Evolutionary conservation across 2,113 vertebrate species (phyloP), one percentile per base, ranked within the genome.

Genomic region (Malaclemys terrapin): DNA sequence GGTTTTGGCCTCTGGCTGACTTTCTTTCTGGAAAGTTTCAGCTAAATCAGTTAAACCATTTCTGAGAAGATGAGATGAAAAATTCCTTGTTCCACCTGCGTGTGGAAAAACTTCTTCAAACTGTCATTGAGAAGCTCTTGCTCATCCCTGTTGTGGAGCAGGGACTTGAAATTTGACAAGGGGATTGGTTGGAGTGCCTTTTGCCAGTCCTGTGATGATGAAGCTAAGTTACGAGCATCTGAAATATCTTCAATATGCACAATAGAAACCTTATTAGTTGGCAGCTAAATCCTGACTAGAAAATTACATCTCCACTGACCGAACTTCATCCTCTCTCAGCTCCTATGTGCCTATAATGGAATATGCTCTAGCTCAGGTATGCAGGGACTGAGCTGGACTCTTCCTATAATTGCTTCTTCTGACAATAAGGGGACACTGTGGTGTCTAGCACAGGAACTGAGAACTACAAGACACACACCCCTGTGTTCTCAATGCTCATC

Each of bases 381-480:
- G 62, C 14, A 65, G 31, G 62, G 62, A 69, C 38, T 62, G 49
- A 85, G 52, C 16, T 38, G 17, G 56, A 35, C 17, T 52, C 2
- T 47, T 57, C 72, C 2, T 50, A 72, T 31, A 80, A 1, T 25
- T 0, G 0, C 78, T 85, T 69, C 59, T 38, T 27, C 17, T 57
- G 82, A 13, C 20, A 72, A 12, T 52, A 11, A 1, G 25, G 22
- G 5, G 5, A 6, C 29, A 5, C 14, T 76, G 22, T 35, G 62
- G 62, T n/a, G 62, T 35, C 31, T 8, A 35, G 31, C 14, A 8
- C 31, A n/a, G 16, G 31, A n/a, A n/a, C 35, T 69, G 35, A 62
- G 13, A 69, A 35, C 35, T 69, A 35, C 35, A 19, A 69, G 4
- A 69, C 2, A 9, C 5, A 3, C 31, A 49, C 31, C 49, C 16